Evolutionary conservation across 2,888 invertebrate species (phyloP).

Genomic region (Diogma glabrata): DNA sequence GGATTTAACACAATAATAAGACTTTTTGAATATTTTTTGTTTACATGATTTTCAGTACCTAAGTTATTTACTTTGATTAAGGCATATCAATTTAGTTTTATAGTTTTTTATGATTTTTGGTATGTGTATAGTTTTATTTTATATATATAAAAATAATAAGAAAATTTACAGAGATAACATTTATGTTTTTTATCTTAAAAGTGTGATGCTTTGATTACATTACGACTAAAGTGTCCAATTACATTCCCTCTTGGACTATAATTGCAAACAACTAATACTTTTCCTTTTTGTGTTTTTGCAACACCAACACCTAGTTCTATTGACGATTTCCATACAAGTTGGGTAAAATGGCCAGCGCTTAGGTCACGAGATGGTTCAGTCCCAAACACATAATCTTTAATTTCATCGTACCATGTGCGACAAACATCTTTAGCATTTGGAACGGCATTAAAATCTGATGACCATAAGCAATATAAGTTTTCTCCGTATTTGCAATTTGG

Average conservation of each 20-base stretch:
- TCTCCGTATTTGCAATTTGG: conserved; percentile 51
- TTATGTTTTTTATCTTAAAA: no score
- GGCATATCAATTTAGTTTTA: no score
- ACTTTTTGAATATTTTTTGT: no score
- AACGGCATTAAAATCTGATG: conserved; percentile 40
- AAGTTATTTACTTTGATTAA: no score
- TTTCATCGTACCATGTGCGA: conserved; percentile 45
- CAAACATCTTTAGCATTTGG: conserved; percentile 43
- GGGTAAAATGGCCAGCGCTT: conserved; percentile 56
- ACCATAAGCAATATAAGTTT: conserved; percentile 45
- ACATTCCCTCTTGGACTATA: conserved; percentile 25
- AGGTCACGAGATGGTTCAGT: conserved; percentile 32
- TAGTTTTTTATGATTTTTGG: no score
- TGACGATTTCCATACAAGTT: conserved; percentile 60
- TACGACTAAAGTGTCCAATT: conserved; percentile 23
- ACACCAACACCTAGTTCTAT: conserved; percentile 59
- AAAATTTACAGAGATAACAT: no score
- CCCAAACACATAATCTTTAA: conserved; percentile 40
- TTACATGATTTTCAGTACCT: no score
- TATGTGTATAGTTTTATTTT: no score
- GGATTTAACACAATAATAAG: no score
- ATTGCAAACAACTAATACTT: conserved; percentile 59
- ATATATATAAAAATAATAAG: no score
- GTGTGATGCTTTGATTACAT: no score
- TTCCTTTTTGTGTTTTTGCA: conserved; percentile 60